Conservation (phyloP, 2,888 invertebrate genomes). For the Branchinecta sandiegonensis region DNA sequence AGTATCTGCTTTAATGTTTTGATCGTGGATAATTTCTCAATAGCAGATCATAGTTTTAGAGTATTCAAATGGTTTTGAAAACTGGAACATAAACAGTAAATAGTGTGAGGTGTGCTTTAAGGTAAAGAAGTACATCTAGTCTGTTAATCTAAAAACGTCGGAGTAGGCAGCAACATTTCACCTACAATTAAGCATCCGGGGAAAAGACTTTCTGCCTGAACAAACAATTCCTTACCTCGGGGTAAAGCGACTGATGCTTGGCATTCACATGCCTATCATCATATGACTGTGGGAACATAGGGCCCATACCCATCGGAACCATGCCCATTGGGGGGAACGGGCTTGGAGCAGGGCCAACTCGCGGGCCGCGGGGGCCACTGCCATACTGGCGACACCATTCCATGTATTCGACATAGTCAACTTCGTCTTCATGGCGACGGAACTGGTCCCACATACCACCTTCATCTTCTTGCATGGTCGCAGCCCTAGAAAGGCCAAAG, state of each 20-base stretch:
- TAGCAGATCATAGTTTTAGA: too few species aligned
- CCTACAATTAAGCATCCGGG: too few species aligned
- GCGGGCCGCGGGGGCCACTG: conserved; percentile 40
- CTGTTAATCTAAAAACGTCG: too few species aligned
- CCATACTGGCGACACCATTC: conserved; percentile 50
- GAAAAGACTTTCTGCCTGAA: too few species aligned
- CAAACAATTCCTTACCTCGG: conserved; percentile 59
- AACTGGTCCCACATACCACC: conserved; percentile 76
- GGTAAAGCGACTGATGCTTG: conserved; percentile 85
- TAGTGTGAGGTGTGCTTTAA: too few species aligned
- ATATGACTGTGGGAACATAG: conserved; percentile 9
- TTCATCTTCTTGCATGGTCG: conserved; percentile 59
- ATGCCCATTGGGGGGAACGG: conserved; percentile 17
- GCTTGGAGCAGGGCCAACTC: conserved; percentile 31
- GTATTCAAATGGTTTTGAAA: too few species aligned
- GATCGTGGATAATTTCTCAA: too few species aligned
- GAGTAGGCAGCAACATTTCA: too few species aligned
- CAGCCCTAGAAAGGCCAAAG: neutral
- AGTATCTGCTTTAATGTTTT: too few species aligned
- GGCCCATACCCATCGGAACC: conserved; percentile 1
- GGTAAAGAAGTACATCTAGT: too few species aligned
- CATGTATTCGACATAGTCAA: conserved; percentile 46
- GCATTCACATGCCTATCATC: conserved; percentile 92
- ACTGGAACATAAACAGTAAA: too few species aligned
- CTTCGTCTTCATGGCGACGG: conserved; percentile 54